Evolutionary conservation across 2,113 vertebrate species (phyloP).

Genomic region (Hippocampus guttulatus): DNA sequence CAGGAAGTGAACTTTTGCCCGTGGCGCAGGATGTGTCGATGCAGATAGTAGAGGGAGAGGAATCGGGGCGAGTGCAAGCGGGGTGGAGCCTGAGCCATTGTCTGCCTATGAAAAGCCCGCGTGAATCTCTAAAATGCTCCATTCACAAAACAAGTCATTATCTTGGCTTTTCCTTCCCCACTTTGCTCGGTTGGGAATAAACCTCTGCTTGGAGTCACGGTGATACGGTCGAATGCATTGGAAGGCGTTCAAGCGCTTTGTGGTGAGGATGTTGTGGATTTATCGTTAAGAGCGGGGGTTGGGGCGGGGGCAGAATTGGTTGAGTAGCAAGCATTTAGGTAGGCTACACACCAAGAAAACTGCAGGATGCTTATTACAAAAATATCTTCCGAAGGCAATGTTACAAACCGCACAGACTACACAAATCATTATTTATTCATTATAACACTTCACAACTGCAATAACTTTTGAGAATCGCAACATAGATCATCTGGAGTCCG

Average conservation of each 20-base stretch:
- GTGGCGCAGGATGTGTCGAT: constrained; percentile 67
- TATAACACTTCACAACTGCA: constrained; percentile 1
- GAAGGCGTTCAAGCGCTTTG: constrained; percentile 37
- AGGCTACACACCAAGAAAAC: neutral
- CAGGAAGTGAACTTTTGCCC: constrained; percentile 71
- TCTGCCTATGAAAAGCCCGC: constrained; percentile 61
- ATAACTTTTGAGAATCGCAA: neutral
- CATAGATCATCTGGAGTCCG: neutral
- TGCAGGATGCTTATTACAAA: neutral
- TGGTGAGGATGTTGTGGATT: constrained; percentile 32
- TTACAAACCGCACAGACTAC: neutral
- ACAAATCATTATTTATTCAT: constrained; percentile 3
- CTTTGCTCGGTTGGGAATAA: constrained; percentile 47
- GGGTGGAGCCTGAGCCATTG: constrained; percentile 60
- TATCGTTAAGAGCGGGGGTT: neutral
- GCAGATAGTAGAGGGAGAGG: constrained; percentile 57
- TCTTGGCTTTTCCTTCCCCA: constrained; percentile 63
- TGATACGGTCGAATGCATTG: constrained; percentile 25
- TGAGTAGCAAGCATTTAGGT: neutral
- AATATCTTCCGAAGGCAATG: neutral
- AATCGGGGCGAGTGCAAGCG: constrained; percentile 53
- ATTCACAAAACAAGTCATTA: constrained; percentile 66
- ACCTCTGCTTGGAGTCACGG: constrained; percentile 42
- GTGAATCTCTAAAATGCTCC: constrained; percentile 60
- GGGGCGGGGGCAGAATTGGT: neutral